Conservation (phyloP, 1,140 invertebrate genomes). For the Sycobia sp. region DNA sequence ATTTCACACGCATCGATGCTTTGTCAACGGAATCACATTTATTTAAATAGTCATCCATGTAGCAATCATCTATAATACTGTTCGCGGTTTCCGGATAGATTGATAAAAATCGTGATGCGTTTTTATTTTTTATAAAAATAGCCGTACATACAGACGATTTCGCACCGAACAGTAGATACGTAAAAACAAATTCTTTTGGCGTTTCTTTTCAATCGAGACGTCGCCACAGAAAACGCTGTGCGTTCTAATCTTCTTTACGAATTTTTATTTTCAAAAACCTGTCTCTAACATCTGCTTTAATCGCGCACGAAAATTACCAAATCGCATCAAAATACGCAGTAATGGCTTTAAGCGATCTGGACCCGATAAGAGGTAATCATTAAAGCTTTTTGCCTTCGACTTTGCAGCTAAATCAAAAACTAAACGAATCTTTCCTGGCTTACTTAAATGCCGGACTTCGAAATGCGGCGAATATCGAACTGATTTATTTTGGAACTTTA, state of each 20-base stretch:
- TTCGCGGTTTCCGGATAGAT: background rate
- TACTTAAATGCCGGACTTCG: too few species aligned
- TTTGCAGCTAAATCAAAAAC: slow-evolving; percentile 1
- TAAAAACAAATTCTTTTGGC: slow-evolving; percentile 39
- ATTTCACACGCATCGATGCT: background rate
- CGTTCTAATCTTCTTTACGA: slow-evolving; percentile 36
- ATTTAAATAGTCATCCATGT: slow-evolving; percentile 25
- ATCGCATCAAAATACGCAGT: background rate
- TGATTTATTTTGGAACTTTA: too few species aligned
- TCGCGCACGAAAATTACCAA: background rate
- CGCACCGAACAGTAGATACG: slow-evolving; percentile 47
- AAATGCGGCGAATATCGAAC: too few species aligned
- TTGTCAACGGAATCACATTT: background rate
- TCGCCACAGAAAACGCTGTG: slow-evolving; percentile 45
- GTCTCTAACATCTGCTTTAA: slow-evolving; percentile 44
- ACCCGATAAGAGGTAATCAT: background rate
- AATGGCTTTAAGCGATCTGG: background rate
- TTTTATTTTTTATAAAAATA: slow-evolving; percentile 42
- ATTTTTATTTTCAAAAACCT: slow-evolving; percentile 50
- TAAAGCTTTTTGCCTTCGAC: slow-evolving; percentile 7
- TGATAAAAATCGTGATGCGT: slow-evolving; percentile 5
- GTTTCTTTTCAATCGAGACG: slow-evolving; percentile 3
- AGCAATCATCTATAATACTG: slow-evolving; percentile 10
- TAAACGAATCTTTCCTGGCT: slow-evolving; percentile 3
- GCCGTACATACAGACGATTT: slow-evolving; percentile 45